Evolutionary conservation across 2,113 vertebrate species (phyloP).

Genomic region (Nerophis lumbriciformis): DNA sequence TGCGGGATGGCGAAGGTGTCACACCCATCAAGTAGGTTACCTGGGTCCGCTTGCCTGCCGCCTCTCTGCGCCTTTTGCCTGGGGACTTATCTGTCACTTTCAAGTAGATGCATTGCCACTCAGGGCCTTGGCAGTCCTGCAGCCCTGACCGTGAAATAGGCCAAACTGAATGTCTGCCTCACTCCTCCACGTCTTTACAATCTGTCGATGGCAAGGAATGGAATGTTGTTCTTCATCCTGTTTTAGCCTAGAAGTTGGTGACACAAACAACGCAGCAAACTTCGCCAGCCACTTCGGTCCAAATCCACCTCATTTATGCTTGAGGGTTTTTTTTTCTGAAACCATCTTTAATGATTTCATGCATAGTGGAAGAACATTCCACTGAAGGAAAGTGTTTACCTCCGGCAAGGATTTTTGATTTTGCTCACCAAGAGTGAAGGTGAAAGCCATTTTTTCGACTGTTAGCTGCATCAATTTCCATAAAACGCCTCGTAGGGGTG

Average conservation of each 20-base stretch:
- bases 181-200: slow-evolving; percentile 62
- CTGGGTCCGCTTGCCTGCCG: slow-evolving; percentile 71
- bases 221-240: slow-evolving; percentile 35
- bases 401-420: neutral
- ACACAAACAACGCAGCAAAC: slow-evolving; percentile 52
- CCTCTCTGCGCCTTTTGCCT: slow-evolving; percentile 69
- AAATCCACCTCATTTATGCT: slow-evolving; percentile 12
- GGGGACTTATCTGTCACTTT: slow-evolving; percentile 80
- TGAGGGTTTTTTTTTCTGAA: neutral
- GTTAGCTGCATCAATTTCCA: no score
- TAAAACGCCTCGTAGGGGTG: no score
- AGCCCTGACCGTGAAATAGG: slow-evolving; percentile 78
- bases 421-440: neutral
- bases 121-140: slow-evolving; percentile 67
- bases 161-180: slow-evolving; percentile 77
- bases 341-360: neutral
- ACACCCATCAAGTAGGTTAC: slow-evolving; percentile 73
- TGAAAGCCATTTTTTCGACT: neutral
- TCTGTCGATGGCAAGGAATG: slow-evolving; percentile 68
- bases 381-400: neutral
- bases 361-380: neutral
- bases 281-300: neutral
- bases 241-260: slow-evolving; percentile 58
- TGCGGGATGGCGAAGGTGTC: slow-evolving; percentile 74
- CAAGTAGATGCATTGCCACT: slow-evolving; percentile 77